phyloP scores from a whole-genome alignment of 2,797 vertebrate species.

The Cheirogaleus major region DNA sequence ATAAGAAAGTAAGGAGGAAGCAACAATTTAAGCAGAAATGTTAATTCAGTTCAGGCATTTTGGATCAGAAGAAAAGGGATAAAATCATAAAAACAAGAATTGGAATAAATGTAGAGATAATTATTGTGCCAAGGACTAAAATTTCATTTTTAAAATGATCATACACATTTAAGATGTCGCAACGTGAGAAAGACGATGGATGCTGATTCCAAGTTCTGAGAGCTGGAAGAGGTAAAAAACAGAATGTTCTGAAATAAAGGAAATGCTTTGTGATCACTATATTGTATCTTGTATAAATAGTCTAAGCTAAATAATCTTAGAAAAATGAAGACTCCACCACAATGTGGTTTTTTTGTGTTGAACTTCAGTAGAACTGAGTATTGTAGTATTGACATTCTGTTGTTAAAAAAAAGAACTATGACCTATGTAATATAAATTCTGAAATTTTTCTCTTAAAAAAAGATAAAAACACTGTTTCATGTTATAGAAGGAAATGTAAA shows the following conservation, averaged over 20 bases:
- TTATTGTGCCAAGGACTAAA: background rate
- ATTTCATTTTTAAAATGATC: background rate
- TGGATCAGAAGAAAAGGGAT: background rate
- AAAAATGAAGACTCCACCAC: background rate
- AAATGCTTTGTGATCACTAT: background rate
- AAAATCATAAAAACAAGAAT: background rate
- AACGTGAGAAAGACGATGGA: background rate
- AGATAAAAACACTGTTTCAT: background rate
- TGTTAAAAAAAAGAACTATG: background rate
- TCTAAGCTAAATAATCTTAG: background rate
- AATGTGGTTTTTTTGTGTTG: background rate
- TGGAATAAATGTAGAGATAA: background rate
- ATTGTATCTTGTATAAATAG: background rate
- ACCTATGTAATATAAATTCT: background rate
- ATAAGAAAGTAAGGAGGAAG: background rate
- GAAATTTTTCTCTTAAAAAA: background rate
- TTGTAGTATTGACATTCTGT: background rate
- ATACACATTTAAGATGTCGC: background rate
- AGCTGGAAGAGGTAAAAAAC: background rate
- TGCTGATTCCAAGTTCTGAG: background rate
- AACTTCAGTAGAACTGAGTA: background rate
- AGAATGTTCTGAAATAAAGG: background rate
- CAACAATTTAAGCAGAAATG: background rate
- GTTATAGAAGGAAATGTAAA: background rate
- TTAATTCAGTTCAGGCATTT: background rate